Conservation (phyloP, 2,797 vertebrate genomes). For the Platalea minor region DNA sequence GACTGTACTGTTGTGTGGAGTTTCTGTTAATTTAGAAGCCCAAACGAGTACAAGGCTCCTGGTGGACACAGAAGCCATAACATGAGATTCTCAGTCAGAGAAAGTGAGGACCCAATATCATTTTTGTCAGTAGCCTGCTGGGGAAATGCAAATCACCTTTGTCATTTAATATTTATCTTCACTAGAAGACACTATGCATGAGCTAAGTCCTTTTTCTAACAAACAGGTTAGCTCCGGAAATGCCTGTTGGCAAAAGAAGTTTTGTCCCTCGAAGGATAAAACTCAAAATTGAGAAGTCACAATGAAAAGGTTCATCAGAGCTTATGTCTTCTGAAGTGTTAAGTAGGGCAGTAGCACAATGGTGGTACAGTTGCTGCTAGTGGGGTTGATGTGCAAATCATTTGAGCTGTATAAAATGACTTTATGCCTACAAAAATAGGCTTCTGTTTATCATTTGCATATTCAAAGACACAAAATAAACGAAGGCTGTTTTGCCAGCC, state of each 20-base stretch:
- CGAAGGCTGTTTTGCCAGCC: neutral
- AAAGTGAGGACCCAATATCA: neutral
- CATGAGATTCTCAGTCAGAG: neutral
- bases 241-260: neutral
- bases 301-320: neutral
- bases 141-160: neutral
- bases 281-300: neutral
- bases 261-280: neutral
- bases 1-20: neutral
- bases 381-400: neutral
- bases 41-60: neutral
- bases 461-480: conserved; percentile 36
- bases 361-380: neutral
- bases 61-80: neutral
- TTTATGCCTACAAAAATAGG: conserved; percentile 10
- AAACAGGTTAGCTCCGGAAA: neutral
- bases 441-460: conserved; percentile 28
- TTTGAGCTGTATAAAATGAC: neutral
- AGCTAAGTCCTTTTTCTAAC: neutral
- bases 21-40: neutral
- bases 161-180: neutral
- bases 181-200: neutral
- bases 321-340: neutral
- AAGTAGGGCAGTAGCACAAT: neutral
- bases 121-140: neutral